Percentiles rank a stretch among this genome's conserved stretches.
These are phyloP conservation scores for Zaprionus camerounensis DNA, from an alignment of 1,140 invertebrate species.

Conservation along the genomic window DNA sequence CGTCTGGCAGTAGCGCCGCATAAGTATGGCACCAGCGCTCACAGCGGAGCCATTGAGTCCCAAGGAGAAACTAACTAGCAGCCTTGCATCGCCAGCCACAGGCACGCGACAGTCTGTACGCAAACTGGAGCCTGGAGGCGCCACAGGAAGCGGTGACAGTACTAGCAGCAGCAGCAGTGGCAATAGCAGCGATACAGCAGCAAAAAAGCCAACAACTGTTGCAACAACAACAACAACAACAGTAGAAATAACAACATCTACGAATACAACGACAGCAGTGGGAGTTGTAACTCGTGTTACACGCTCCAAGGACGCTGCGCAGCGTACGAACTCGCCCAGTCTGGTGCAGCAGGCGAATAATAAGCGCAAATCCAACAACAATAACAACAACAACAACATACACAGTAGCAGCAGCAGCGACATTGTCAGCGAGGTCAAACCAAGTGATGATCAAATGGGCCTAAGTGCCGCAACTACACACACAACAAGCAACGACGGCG, in stretches of 20 bases:
- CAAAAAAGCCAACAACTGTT: slow-evolving; percentile 54
- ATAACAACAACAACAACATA: slow-evolving; percentile 31
- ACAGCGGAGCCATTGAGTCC: slow-evolving; percentile 85
- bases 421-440: slow-evolving; percentile 2
- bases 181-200: slow-evolving; percentile 2
- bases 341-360: slow-evolving; percentile 31
- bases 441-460: slow-evolving; percentile 72
- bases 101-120: slow-evolving; percentile 54
- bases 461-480: slow-evolving; percentile 67
- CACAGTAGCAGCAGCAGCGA: background rate
- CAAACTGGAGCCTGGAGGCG: slow-evolving; percentile 37
- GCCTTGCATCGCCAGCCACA: slow-evolving; percentile 62
- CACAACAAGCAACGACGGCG: slow-evolving; percentile 44
- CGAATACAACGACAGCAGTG: background rate
- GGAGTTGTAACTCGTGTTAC: slow-evolving; percentile 60
- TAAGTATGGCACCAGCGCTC: slow-evolving; percentile 87
- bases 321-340: slow-evolving; percentile 32
- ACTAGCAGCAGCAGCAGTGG: background rate
- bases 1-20: slow-evolving; percentile 36
- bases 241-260: background rate
- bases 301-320: slow-evolving; percentile 66
- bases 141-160: slow-evolving; percentile 9
- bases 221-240: slow-evolving; percentile 8
- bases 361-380: slow-evolving; percentile 44
- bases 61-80: slow-evolving; percentile 77